phyloP scores from a whole-genome alignment of 2,797 vertebrate genomes.

The Clarias fuscus region DNA sequence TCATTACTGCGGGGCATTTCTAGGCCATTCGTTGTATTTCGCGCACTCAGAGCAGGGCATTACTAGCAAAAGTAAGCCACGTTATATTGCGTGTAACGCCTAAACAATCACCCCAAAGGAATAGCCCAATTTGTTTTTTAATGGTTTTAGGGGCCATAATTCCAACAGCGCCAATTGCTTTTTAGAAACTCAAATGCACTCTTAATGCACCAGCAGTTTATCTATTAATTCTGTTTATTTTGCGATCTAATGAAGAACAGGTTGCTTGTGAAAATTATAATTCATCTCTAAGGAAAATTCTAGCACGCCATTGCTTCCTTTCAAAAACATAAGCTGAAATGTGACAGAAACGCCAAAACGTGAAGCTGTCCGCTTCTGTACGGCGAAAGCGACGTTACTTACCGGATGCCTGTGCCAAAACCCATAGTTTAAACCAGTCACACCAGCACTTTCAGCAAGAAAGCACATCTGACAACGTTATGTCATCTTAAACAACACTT shows the following conservation, averaged over 20 bases:
- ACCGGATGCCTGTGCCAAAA: too few species aligned
- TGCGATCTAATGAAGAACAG: neutral
- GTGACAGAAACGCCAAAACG: neutral
- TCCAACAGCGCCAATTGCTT: neutral
- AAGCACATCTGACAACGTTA: too few species aligned
- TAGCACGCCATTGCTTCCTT: neutral
- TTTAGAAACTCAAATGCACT: neutral
- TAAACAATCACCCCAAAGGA: neutral
- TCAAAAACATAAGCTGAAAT: neutral
- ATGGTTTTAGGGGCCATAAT: neutral
- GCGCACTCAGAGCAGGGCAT: neutral
- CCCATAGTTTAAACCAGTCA: too few species aligned
- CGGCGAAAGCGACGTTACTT: too few species aligned
- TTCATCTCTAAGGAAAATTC: neutral
- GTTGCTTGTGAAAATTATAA: neutral
- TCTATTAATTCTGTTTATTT: neutral
- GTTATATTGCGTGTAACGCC: neutral
- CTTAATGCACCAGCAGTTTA: neutral
- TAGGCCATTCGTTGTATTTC: neutral
- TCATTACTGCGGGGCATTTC: neutral
- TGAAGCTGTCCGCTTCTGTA: too few species aligned
- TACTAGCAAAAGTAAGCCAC: neutral
- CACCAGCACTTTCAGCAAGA: too few species aligned
- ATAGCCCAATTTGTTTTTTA: neutral
- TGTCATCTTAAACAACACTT: too few species aligned